Conservation (phyloP, 2,797 vertebrate species). For the Smutsia temminckii region DNA sequence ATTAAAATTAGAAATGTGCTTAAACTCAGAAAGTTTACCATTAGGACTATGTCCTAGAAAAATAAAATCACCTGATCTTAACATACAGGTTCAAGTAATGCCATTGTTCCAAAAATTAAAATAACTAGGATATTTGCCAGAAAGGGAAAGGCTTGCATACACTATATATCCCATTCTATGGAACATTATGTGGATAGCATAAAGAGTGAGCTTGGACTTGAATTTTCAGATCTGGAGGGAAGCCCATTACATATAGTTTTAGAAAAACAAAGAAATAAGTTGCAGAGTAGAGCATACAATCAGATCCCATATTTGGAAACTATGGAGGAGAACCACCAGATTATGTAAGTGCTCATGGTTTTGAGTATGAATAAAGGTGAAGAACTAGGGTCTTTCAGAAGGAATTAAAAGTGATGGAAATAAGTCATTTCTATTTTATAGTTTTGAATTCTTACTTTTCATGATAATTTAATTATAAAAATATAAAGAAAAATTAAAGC, state of each 20-base stretch:
- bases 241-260: not conserved
- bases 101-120: not conserved
- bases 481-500: not conserved
- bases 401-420: not conserved
- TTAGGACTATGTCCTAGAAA: not conserved
- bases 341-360: not conserved
- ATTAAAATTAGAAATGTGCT: not conserved
- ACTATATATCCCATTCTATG: not conserved
- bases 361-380: not conserved
- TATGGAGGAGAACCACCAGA: not conserved
- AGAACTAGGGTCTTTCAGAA: not conserved
- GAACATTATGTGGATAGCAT: not conserved
- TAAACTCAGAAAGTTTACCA: not conserved
- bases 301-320: slow-evolving; percentile 30
- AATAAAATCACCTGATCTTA: slow-evolving; percentile 24
- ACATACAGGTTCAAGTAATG: not conserved
- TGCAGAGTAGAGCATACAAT: not conserved
- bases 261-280: not conserved
- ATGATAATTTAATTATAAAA: slow-evolving; percentile 25
- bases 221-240: slow-evolving; percentile 1
- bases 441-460: not conserved
- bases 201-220: not conserved
- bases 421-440: not conserved
- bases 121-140: not conserved
- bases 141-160: not conserved